Evolutionary conservation across 2,888 invertebrate species (phyloP), one percentile per base, ranked within the genome.

Genomic region (Sialis lutaria): DNA sequence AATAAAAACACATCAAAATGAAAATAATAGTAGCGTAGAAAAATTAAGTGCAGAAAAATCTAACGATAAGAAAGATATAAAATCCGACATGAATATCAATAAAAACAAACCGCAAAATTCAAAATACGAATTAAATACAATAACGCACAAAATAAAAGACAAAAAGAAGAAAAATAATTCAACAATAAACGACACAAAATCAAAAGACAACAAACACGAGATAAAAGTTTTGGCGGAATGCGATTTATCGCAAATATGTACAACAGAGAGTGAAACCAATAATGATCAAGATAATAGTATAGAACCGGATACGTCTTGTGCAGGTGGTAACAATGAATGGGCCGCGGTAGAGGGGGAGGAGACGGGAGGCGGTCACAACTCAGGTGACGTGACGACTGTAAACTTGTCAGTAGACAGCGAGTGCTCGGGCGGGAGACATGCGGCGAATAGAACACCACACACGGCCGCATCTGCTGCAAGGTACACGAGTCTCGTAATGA

Each of bases 401-500:
- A 51, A 61, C 55, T 60, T 65, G 60, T 60, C 69, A 70, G 68
- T 69, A 64, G 64, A 67, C 67, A 65, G 69, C 64, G 65, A 69
- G 70, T 68, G 69, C 64, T 64, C 69, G 68, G 67, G 67, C 60
- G 65, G 68, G 59, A 56, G 56, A 52, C 52, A 52, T 47, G 49
- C 55, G 53, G 50, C 50, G 22, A 22, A 22, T 22, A 22, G 22
- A 22, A 22, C 22, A 45, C 51, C 55, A 50, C 59, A 58, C 53
- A 57, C 61, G 58, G 34, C 22, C 22, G 70, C 70, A 67, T 72
- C 70, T 53, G 65, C 73, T 61, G 76, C 79, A 67, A 82, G 82
- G 64, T 88, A 86, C 65, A 84, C 83, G 60, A 87, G 87, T 73
- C 78, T 87, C 73, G 83, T 88, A 67, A 86, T 87, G 85, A 88